Conservation (phyloP, 2,113 vertebrate genomes). For the Gorsachius goisagi region DNA sequence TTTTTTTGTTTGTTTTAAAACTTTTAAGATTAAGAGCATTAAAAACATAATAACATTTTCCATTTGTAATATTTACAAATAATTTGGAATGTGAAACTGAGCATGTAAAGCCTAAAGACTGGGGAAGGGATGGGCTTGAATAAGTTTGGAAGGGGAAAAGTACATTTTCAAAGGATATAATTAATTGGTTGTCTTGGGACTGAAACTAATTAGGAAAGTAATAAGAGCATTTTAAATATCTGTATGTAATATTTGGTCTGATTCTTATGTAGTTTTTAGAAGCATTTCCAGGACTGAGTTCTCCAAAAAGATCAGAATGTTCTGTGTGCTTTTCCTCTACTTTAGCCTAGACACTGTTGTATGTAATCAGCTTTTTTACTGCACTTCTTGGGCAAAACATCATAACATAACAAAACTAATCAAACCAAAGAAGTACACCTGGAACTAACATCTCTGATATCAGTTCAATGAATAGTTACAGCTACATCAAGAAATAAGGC, state of each 20-base stretch:
- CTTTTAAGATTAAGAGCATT: neutral
- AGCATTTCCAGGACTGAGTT: neutral
- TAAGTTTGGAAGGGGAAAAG: neutral
- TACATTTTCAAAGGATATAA: slow-evolving; percentile 28
- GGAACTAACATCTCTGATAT: neutral
- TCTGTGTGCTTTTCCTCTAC: neutral
- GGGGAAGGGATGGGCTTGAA: neutral
- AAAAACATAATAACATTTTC: neutral
- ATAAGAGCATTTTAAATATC: neutral
- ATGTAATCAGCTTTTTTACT: neutral
- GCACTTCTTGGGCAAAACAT: neutral
- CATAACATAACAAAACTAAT: neutral
- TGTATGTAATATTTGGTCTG: neutral
- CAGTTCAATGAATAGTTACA: neutral
- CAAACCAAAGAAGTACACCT: neutral
- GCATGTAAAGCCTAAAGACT: neutral
- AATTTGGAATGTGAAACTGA: neutral
- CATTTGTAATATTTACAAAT: neutral
- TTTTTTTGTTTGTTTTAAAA: neutral
- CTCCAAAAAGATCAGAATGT: neutral
- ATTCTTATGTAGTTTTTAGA: neutral
- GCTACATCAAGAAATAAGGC: neutral
- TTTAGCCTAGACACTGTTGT: neutral
- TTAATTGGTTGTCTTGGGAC: slow-evolving; percentile 11
- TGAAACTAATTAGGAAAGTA: slow-evolving; percentile 27